Base-by-base conservation (phyloP, 2,888 invertebrate species). In the Girardia tigrina region DNA sequence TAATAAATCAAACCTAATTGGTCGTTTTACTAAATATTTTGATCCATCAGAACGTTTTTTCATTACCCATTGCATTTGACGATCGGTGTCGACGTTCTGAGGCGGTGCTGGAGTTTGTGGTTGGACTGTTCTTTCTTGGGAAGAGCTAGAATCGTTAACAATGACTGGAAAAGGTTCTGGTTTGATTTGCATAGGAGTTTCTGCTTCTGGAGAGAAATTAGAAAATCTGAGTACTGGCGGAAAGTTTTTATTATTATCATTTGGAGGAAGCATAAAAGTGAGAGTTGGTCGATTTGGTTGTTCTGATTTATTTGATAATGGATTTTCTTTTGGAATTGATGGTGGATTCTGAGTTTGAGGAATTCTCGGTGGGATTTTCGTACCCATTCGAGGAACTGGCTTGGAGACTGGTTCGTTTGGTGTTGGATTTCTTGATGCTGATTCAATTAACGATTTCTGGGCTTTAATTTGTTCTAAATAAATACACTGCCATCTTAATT, bases 381-480 rank as follows among this genome's bases (percentile, higher is more conserved):
- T 56, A n/a, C 56, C 56, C 56, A 56, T 56, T 56, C 56, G 4
- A 4, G 56, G 56, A 56, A 56, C n/a, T 12, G 56, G 56, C 23
- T 56, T 56, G n/a, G 56, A 2, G 23, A 20, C 23, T 4, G 4
- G 56, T 56, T 56, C 56, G 23, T 4, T 56, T 56, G 56, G 23
- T 6, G 56, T 6, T 8, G 20, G 20, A 56, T n/a, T 2, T 56
- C n/a, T 56, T 8, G 23, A n/a, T 56, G 56, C n/a, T 20, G 56
- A n/a, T 56, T 56, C 56, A 2, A n/a, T 8, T 8, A 56, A 20
- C n/a, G 56, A 56, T 23, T 56, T 56, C 23, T 56, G 56, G 23
- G 56, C 56, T 56, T 56, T 56, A n/a, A 56, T 56, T 16, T 56
- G 56, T 56, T 56, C 56, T 56, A 56, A 56, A 56, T 56, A 56